These are phyloP conservation scores for Mercenaria mercenaria DNA, from an alignment of 1,140 invertebrate species.

Conservation along the genomic window DNA sequence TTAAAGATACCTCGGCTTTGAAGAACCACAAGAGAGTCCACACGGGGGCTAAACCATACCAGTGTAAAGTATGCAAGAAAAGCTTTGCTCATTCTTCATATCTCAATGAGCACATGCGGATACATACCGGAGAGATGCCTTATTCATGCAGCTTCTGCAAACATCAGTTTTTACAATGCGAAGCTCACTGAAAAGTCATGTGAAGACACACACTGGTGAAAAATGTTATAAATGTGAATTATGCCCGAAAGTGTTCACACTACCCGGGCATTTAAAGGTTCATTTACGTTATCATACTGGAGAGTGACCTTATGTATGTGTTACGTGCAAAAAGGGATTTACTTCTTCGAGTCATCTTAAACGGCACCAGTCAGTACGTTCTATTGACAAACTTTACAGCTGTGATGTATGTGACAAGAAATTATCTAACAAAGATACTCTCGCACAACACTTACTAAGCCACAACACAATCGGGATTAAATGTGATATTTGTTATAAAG, in stretches of 20 bases:
- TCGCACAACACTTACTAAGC: not conserved
- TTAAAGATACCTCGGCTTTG: constrained; percentile 1
- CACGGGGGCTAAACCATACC: constrained; percentile 66
- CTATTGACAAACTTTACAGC: not conserved
- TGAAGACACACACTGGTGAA: not conserved
- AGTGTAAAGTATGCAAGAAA: constrained; percentile 81
- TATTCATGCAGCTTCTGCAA: not conserved
- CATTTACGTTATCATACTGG: not conserved
- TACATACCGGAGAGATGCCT: not conserved
- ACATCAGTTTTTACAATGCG: not conserved
- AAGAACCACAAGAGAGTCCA: constrained; percentile 87
- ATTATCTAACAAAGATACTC: not conserved
- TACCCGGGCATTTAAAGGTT: not conserved
- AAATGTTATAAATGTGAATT: not conserved
- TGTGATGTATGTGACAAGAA: not conserved
- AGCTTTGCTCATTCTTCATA: constrained; percentile 16
- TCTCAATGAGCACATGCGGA: constrained; percentile 17
- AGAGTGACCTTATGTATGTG: not conserved
- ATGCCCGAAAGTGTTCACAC: not conserved
- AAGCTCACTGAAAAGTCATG: not conserved
- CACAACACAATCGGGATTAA: not conserved
- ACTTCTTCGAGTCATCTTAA: not conserved
- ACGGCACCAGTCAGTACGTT: not conserved
- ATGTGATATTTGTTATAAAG: not conserved
- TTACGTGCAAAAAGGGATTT: not conserved